Conservation (phyloP, 2,113 vertebrate species). For the Boleophthalmus pectinirostris region DNA sequence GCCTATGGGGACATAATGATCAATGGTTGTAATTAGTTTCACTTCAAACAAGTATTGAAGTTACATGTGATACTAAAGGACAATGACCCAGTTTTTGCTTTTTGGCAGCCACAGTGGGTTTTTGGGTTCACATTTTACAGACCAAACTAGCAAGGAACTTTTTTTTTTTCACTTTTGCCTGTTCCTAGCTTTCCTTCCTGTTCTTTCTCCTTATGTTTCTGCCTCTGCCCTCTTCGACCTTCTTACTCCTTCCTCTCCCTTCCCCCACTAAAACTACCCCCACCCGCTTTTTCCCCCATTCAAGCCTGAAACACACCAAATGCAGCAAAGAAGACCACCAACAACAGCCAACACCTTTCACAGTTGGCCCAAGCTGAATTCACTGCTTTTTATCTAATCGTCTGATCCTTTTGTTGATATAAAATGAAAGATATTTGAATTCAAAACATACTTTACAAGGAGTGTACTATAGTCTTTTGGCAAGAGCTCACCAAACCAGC, state of each 20-base stretch:
- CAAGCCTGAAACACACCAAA: constrained; percentile 67
- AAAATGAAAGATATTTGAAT: background rate
- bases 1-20: background rate
- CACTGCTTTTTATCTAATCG: constrained; percentile 9
- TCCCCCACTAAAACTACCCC: constrained; percentile 62
- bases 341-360: constrained; percentile 55
- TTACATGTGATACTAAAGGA: background rate
- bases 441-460: background rate
- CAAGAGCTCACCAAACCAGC: background rate
- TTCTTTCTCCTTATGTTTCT: constrained; percentile 48
- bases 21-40: background rate
- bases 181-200: constrained; percentile 44
- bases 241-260: constrained; percentile 71
- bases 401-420: background rate
- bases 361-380: constrained; percentile 48
- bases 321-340: constrained; percentile 54
- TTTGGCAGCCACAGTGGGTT: background rate
- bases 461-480: background rate
- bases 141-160: constrained; percentile 22
- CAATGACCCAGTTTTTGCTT: background rate
- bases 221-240: constrained; percentile 64
- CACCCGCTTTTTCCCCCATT: constrained; percentile 63
- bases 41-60: background rate
- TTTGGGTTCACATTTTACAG: constrained; percentile 4
- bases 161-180: constrained; percentile 51